phyloP scores from a whole-genome alignment of 2,113 vertebrate genomes.

The Silurus glanis region DNA sequence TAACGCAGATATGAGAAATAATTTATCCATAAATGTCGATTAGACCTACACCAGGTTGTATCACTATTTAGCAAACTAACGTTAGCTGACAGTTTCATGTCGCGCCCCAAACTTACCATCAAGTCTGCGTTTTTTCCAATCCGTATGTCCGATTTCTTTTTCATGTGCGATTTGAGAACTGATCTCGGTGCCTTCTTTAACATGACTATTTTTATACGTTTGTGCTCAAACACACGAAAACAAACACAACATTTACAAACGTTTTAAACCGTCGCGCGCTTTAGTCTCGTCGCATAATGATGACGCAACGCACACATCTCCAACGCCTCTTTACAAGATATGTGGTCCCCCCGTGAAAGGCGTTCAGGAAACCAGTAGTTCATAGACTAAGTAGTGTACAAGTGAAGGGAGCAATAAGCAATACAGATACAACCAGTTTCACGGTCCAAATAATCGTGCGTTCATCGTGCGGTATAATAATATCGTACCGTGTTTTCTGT shows the following conservation, averaged over 20 bases:
- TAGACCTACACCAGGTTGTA: neutral
- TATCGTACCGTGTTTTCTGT: neutral
- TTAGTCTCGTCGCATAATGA: constrained; percentile 34
- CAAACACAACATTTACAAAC: neutral
- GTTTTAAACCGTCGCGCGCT: constrained; percentile 46
- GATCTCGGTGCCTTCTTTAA: constrained; percentile 49
- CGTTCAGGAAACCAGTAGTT: neutral
- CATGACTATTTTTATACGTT: constrained; percentile 12
- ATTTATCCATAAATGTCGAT: too few species aligned
- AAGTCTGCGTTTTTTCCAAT: constrained; percentile 51
- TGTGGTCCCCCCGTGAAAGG: neutral
- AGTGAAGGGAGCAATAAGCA: neutral
- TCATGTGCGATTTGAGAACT: constrained; percentile 37
- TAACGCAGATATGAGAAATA: too few species aligned
- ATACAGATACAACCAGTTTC: neutral
- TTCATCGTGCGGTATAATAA: neutral
- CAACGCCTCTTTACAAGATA: neutral
- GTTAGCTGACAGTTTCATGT: neutral
- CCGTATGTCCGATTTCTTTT: constrained; percentile 33
- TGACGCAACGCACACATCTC: constrained; percentile 21
- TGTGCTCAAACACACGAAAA: neutral
- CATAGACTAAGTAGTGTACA: neutral
- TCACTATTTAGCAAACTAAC: neutral
- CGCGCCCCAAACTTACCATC: constrained; percentile 45
- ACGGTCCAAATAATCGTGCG: too few species aligned